Conservation (phyloP, 2,888 invertebrate species). For the Helicoverpa assulta region DNA sequence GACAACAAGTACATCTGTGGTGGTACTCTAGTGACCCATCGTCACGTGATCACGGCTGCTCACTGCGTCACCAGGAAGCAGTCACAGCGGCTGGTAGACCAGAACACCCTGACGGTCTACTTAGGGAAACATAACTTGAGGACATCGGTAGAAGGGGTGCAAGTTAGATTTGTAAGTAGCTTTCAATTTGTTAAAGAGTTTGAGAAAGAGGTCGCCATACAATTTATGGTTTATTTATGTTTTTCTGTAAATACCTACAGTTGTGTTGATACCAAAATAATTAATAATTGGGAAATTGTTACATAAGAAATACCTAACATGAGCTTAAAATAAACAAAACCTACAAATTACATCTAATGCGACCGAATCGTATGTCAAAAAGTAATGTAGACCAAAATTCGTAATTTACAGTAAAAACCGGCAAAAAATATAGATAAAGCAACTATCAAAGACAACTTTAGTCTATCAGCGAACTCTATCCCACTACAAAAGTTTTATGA, state of each 20-base stretch:
- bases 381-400: too few species aligned
- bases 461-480: constrained; percentile 35
- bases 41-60: constrained; percentile 91
- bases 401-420: too few species aligned
- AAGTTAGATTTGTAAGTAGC: constrained; percentile 82
- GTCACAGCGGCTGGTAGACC: constrained; percentile 79
- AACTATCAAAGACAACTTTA: constrained; percentile 17
- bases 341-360: too few species aligned
- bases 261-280: too few species aligned
- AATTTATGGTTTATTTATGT: too few species aligned
- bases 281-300: too few species aligned
- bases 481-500: constrained; percentile 52
- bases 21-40: constrained; percentile 90
- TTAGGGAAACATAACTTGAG: constrained; percentile 87
- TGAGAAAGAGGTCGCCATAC: neutral
- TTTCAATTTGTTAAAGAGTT: too few species aligned
- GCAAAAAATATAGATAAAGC: constrained; percentile 11
- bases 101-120: constrained; percentile 85
- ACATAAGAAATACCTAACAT: too few species aligned
- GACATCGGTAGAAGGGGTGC: constrained; percentile 86
- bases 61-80: constrained; percentile 91
- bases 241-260: too few species aligned
- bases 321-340: too few species aligned
- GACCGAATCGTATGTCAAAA: too few species aligned
- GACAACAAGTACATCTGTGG: constrained; percentile 92